Conservation (phyloP, 2,888 invertebrate species). For the Polia nebulosa region DNA sequence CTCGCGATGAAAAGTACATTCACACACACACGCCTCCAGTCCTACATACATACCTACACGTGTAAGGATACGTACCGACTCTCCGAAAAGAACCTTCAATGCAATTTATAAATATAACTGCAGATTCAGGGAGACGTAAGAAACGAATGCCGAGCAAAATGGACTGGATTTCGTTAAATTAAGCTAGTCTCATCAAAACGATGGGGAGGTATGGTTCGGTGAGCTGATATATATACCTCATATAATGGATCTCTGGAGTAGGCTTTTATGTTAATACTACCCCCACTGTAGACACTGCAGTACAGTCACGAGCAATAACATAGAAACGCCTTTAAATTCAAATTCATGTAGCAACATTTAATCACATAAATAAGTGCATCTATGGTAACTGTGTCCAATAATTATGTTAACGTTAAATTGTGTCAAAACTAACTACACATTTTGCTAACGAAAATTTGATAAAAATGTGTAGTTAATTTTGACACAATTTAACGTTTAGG, state of each 20-base stretch:
- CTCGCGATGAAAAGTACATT: constrained; percentile 46
- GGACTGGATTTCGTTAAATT: constrained; percentile 39
- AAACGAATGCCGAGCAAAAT: constrained; percentile 48
- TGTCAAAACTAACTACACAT: too few relatives aligned
- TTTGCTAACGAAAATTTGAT: too few relatives aligned
- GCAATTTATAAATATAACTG: constrained; percentile 64
- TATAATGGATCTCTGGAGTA: constrained; percentile 24
- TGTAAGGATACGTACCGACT: constrained; percentile 18
- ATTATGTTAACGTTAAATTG: too few relatives aligned
- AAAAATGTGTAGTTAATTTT: too few relatives aligned
- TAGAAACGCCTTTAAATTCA: too few relatives aligned
- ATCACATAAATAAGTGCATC: too few relatives aligned
- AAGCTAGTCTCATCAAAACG: constrained; percentile 41
- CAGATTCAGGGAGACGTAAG: constrained; percentile 51
- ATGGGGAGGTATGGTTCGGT: constrained; percentile 36
- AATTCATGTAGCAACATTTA: too few relatives aligned
- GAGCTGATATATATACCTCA: constrained; percentile 43
- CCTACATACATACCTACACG: constrained; percentile 6
- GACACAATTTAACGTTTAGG: too few relatives aligned
- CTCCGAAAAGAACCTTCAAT: constrained; percentile 53
- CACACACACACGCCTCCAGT: constrained; percentile 26
- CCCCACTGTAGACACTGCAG: background rate
- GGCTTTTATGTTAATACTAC: constrained; percentile 17
- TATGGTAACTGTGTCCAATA: too few relatives aligned
- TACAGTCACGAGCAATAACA: too few relatives aligned